Base-by-base conservation (phyloP, 2,113 vertebrate genomes). In the Stigmatopora argus region DNA sequence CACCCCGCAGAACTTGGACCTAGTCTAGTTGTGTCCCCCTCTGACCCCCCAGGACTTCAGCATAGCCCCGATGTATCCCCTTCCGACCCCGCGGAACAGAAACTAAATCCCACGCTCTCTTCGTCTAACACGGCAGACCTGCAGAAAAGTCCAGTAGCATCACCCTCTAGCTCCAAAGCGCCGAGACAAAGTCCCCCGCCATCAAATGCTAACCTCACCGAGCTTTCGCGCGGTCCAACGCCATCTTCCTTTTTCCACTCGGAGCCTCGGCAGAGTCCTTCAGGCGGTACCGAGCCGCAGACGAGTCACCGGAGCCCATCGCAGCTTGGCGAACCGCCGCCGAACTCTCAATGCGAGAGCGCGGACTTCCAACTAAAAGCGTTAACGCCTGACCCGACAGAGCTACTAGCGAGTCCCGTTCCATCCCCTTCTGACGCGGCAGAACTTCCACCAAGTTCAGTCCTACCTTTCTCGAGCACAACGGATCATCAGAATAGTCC, bases 401-500 rank as follows among this genome's bases (percentile, higher is more conserved):
- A 64, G 0, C 11, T 8, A 5, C 44, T 23, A 11, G 58, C 48
- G 6, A 53, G 52, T 46, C 19, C 58, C 19, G 14, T 7, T 1
- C 19, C 23, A 31, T 51, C 19, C 5, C 10, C 56, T 0, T 11
- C 49, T 26, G 15, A 48, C 18, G 45, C 48, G 0, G 47, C 5
- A 51, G 72, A 64, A 5, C 26, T 13, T 5, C 18, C 7, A 2
- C n/a, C 56, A 3, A 72, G 62, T 71, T 65, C 19, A 14, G 8
- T 19, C 0, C 58, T 8, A 45, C 41, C 59, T 19, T 19, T 13
- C 0, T 0, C 48, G 3, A 31, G 64, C 2, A 5, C 21, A 0
- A 17, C n/a, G 26, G 59, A 75, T 3, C 15, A 3, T 26, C 38
- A 49, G 1, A 13, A 52, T 34, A 67, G 21, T 64, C 62, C 66